Evolutionary conservation across 2,113 vertebrate genomes (phyloP).

Genomic region (Ciconia boyciana): DNA sequence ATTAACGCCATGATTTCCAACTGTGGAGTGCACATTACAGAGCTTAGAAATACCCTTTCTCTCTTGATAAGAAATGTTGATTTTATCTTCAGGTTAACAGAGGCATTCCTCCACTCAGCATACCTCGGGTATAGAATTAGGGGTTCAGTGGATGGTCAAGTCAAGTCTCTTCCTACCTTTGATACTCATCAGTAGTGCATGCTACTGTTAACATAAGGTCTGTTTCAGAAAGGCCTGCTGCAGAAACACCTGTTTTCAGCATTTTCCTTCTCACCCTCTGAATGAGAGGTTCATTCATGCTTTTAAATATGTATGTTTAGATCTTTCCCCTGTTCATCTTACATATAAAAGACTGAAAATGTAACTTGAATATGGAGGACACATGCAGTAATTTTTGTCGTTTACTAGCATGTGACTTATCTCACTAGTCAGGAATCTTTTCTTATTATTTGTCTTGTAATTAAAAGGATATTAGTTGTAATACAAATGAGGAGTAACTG

Average conservation of each 20-base stretch:
- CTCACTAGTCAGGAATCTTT: not conserved
- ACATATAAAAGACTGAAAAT: not conserved
- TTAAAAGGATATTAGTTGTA: not conserved
- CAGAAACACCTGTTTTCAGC: not conserved
- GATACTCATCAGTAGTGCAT: not conserved
- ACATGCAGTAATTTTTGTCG: not conserved
- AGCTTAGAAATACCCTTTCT: not conserved
- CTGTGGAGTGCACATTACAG: fast-evolving
- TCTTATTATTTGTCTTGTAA: not conserved
- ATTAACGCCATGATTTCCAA: not conserved
- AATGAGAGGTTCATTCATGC: not conserved
- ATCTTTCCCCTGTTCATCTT: not conserved
- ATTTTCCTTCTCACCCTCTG: not conserved
- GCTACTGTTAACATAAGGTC: not conserved
- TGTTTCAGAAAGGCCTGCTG: not conserved
- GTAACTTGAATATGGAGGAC: not conserved
- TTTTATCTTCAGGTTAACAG: not conserved
- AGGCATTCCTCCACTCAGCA: not conserved
- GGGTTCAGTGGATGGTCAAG: not conserved
- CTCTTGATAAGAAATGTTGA: not conserved
- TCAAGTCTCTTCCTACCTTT: not conserved
- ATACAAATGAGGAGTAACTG: not conserved
- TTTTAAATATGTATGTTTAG: not conserved
- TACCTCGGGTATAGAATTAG: not conserved
- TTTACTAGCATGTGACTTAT: not conserved